These are phyloP conservation scores for Spisula subtruncata DNA, from an alignment of 2,888 invertebrate genomes.

Conservation along the genomic window DNA sequence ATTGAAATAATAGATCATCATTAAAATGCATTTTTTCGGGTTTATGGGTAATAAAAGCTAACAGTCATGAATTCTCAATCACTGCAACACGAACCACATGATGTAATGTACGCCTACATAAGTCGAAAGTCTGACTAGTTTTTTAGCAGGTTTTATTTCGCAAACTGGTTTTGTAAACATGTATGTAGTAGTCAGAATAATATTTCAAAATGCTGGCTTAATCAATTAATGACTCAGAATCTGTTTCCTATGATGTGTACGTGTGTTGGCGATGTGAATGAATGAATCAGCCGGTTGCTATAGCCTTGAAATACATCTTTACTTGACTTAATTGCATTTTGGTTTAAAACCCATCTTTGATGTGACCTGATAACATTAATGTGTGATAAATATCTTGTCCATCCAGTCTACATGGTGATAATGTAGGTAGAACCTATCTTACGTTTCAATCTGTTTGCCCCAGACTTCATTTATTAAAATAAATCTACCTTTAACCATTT, in stretches of 20 bases:
- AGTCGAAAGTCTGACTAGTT: neutral
- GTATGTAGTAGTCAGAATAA: neutral
- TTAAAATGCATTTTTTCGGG: neutral
- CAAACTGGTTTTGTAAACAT: neutral
- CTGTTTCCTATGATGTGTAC: neutral
- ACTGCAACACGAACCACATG: neutral
- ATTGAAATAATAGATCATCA: constrained; percentile 13
- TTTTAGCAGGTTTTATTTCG: neutral
- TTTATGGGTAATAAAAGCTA: neutral
- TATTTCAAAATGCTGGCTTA: constrained; percentile 4
- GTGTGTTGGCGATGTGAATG: neutral
- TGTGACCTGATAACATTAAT: constrained; percentile 26
- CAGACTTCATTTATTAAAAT: constrained; percentile 38
- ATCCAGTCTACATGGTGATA: constrained; percentile 42
- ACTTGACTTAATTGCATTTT: neutral
- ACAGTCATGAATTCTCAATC: neutral
- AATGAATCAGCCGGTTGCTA: neutral
- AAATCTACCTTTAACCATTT: constrained; percentile 16
- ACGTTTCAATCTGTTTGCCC: neutral
- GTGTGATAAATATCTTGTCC: constrained; percentile 41
- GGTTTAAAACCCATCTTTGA: constrained; percentile 1
- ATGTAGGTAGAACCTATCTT: constrained; percentile 29
- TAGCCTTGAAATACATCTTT: neutral
- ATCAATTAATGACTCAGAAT: neutral
- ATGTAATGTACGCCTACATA: neutral